Evolutionary conservation across 2,113 vertebrate species (phyloP).

Genomic region (Eretmochelys imbricata): DNA sequence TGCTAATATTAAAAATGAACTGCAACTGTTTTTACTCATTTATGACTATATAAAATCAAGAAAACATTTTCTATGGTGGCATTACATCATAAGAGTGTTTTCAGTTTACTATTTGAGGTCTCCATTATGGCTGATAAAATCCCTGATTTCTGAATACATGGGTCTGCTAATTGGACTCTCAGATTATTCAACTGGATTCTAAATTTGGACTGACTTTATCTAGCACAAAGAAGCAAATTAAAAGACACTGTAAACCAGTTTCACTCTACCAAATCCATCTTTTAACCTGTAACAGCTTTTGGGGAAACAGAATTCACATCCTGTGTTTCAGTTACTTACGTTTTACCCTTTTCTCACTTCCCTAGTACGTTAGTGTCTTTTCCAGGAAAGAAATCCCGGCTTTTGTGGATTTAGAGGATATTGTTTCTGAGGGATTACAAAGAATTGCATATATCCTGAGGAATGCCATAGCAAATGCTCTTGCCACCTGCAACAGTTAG

Average conservation of each 20-base stretch:
- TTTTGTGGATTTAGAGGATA: neutral
- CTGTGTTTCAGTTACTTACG: slow-evolving; percentile 1
- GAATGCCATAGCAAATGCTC: neutral
- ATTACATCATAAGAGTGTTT: slow-evolving; percentile 21
- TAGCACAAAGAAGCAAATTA: slow-evolving; percentile 18
- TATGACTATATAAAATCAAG: slow-evolving; percentile 30
- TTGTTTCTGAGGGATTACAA: neutral
- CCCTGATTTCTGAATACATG: slow-evolving; percentile 39
- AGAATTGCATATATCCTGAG: neutral
- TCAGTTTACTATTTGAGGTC: neutral
- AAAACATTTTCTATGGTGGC: slow-evolving; percentile 14
- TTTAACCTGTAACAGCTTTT: slow-evolving; percentile 21
- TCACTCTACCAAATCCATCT: neutral
- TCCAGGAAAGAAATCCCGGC: slow-evolving; percentile 4
- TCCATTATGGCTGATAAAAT: slow-evolving; percentile 21
- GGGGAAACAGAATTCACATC: slow-evolving; percentile 20
- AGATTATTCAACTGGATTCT: neutral
- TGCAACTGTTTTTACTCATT: neutral
- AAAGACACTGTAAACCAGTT: slow-evolving; percentile 10
- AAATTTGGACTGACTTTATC: neutral
- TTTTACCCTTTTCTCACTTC: slow-evolving; percentile 14
- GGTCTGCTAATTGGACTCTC: slow-evolving; percentile 8
- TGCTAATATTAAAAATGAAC: slow-evolving; percentile 46
- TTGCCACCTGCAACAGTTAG: neutral
- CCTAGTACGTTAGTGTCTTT: neutral